Percentiles rank a stretch among this genome's conserved stretches.
Evolutionary conservation across 2,888 invertebrate species (phyloP).

Genomic region (Alloplasta piceator): DNA sequence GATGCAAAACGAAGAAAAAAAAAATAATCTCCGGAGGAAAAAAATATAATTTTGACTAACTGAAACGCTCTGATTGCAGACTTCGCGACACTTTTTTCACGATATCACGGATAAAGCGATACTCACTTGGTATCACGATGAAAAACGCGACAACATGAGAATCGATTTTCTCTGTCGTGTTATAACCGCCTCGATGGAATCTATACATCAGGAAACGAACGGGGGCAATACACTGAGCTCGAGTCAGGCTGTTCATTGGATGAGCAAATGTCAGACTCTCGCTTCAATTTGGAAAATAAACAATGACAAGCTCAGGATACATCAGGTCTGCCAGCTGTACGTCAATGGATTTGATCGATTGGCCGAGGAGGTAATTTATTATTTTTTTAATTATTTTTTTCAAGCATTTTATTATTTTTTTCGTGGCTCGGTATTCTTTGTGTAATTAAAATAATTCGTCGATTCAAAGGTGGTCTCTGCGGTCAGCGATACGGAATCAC

Average conservation of each 20-base stretch:
- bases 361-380: slow-evolving; percentile 85
- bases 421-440: slow-evolving; percentile 63
- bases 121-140: slow-evolving; percentile 84
- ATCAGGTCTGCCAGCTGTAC: slow-evolving; percentile 89
- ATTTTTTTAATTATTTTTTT: slow-evolving; percentile 22
- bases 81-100: slow-evolving; percentile 80
- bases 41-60: slow-evolving; percentile 31
- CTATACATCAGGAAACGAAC: slow-evolving; percentile 86
- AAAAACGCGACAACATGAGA: slow-evolving; percentile 87
- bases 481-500: slow-evolving; percentile 88
- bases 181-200: slow-evolving; percentile 90
- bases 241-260: slow-evolving; percentile 86
- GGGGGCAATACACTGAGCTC: slow-evolving; percentile 84
- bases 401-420: slow-evolving; percentile 37
- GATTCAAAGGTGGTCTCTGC: slow-evolving; percentile 85
- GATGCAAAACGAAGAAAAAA: slow-evolving; percentile 16
- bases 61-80: slow-evolving; percentile 66
- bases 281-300: slow-evolving; percentile 91
- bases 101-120: slow-evolving; percentile 77
- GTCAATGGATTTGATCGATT: slow-evolving; percentile 85
- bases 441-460: slow-evolving; percentile 75
- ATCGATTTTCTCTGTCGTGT: slow-evolving; percentile 90
- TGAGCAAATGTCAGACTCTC: slow-evolving; percentile 88
- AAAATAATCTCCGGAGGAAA: neutral
- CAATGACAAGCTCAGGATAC: slow-evolving; percentile 89